A percentile compares a stretch with the other conserved stretches of the same genome.
Evolutionary conservation across 2,888 invertebrate species (phyloP).

Genomic region (Mesorhabditis spiculigera): DNA sequence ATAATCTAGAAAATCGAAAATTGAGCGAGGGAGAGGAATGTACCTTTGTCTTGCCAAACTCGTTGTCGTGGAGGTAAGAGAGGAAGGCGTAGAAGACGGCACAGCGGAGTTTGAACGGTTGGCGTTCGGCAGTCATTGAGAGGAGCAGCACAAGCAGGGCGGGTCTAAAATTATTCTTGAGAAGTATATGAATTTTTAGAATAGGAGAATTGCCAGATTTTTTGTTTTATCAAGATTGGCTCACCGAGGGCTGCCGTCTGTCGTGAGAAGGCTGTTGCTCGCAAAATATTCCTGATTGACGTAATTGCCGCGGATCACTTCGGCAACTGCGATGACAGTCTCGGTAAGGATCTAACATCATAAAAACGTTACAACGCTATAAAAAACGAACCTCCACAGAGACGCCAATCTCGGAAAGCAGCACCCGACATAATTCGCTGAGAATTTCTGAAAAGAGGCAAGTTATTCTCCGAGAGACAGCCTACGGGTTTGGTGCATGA

Average conservation of each 20-base stretch:
- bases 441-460: conserved; percentile 65
- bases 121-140: conserved; percentile 98
- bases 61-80: conserved; percentile 89
- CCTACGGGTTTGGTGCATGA: conserved; percentile 77
- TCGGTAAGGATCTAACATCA: conserved; percentile 38
- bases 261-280: conserved; percentile 56
- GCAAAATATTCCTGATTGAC: conserved; percentile 88
- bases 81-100: conserved; percentile 95
- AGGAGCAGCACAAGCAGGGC: conserved; percentile 88
- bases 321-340: conserved; percentile 84
- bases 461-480: conserved; percentile 10
- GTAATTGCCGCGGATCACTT: conserved; percentile 84
- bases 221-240: conserved; percentile 15
- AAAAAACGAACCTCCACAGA: conserved; percentile 80
- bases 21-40: background rate
- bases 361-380: background rate
- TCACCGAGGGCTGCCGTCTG: conserved; percentile 27
- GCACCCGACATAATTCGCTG: conserved; percentile 77
- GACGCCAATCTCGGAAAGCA: conserved; percentile 87
- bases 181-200: background rate
- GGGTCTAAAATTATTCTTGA: conserved; percentile 67
- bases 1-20: conserved; percentile 67
- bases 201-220: background rate
- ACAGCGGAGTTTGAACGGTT: conserved; percentile 82
- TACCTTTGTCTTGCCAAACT: conserved; percentile 67